Evolutionary conservation across 2,113 vertebrate genomes (phyloP), one percentile per base, ranked within the genome.

Genomic region (Colinus virginianus): DNA sequence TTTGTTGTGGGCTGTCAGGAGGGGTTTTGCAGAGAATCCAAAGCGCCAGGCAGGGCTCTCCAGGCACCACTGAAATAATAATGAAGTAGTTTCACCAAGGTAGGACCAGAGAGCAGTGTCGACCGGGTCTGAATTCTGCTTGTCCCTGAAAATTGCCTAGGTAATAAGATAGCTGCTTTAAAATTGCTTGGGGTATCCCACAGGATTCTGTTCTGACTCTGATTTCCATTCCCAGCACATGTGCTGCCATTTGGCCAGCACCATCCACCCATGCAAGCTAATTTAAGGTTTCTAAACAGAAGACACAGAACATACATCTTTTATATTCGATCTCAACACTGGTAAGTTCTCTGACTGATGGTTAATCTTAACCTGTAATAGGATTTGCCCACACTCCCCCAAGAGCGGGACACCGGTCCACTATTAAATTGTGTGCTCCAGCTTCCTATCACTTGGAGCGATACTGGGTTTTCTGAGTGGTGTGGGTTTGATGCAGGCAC

Each of bases 51-150:
- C 80, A 96, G 82, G 94, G 79, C 94, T 95, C 95, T 95, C 95
- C 72, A 93, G 94, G 93, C 85, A 71, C 87, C 88, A 88, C 91
- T 96, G 94, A 95, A 95, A 95, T 94, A 95, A 94, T 96, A 96
- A 96, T 95, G 91, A 95, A 95, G 87, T 90, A 84, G 79, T 95
- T 94, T 95, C 90, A 90, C 96, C 76, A 95, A 94, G 90, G 93
- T 81, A 90, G 91, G 85, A 66, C 48, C 7, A 13, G 62, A 32
- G 80, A 85, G 42, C 13, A 1, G 89, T 92, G 77, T 74, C 32
- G 59, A 45, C 84, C 81, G 36, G 7, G 19, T 91, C 68, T 90
- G 91, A 90, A 88, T 95, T 86, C 86, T 93, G 46, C 89, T 96
- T 92, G 87, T 93, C 88, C 93, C 92, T 81, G 93, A 95, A 94